phyloP scores from a whole-genome alignment of 2,797 vertebrate genomes.

The Brachyrhaphis roseni region DNA sequence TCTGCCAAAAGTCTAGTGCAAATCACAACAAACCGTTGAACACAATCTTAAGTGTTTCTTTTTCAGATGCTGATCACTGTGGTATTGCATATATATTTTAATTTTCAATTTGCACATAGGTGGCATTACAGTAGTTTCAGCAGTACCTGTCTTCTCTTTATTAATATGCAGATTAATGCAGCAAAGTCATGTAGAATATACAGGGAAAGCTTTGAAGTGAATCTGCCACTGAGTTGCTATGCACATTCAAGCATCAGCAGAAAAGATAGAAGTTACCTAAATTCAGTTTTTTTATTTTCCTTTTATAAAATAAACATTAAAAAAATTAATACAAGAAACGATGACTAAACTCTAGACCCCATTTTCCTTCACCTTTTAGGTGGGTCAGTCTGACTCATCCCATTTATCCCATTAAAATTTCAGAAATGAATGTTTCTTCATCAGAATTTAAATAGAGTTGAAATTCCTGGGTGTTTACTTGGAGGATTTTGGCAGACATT shows the following conservation, averaged over 20 bases:
- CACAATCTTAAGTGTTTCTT: slow-evolving; percentile 25
- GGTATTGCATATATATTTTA: slow-evolving; percentile 48
- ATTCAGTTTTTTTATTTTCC: neutral
- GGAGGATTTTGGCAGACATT: neutral
- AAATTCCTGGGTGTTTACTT: neutral
- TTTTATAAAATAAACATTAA: neutral
- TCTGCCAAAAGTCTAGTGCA: slow-evolving; percentile 8
- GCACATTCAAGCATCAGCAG: slow-evolving; percentile 17
- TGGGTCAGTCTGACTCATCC: neutral
- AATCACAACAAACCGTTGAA: slow-evolving; percentile 25
- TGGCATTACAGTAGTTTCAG: slow-evolving; percentile 39
- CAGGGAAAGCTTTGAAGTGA: slow-evolving; percentile 23
- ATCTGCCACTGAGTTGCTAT: slow-evolving; percentile 9
- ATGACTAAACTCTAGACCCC: neutral
- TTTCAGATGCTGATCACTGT: slow-evolving; percentile 24
- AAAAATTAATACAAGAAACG: neutral
- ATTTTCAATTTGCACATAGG: slow-evolving; percentile 15
- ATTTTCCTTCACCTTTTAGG: neutral
- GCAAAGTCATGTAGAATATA: slow-evolving; percentile 18
- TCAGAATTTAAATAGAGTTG: neutral
- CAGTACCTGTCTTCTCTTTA: slow-evolving; percentile 14
- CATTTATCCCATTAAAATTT: neutral
- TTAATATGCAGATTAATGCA: slow-evolving; percentile 54
- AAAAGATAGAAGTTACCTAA: slow-evolving; percentile 1
- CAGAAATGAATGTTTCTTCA: neutral